A percentile compares a stretch with the other conserved stretches of the same genome.
Conservation (phyloP, 2,113 vertebrate genomes). For the Gopherus evgoodei region DNA sequence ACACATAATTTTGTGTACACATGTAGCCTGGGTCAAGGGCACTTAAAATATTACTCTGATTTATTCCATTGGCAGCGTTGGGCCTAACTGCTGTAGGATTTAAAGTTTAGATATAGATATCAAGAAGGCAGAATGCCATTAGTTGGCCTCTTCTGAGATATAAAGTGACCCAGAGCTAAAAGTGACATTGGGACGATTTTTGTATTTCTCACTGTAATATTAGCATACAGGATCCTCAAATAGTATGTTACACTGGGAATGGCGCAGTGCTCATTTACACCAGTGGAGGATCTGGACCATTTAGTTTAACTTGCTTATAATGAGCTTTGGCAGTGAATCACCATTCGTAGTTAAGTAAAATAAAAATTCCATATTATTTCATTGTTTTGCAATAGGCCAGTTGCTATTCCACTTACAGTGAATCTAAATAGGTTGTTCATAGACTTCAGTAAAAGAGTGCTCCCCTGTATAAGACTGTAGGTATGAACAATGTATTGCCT, state of each 20-base stretch:
- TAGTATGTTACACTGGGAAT: not conserved
- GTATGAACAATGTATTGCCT: not conserved
- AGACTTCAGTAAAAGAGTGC: not conserved
- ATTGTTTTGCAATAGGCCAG: not conserved
- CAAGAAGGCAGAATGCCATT: not conserved
- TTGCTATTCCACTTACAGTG: not conserved
- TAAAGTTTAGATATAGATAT: not conserved
- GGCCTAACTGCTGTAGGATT: not conserved
- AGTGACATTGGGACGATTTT: not conserved
- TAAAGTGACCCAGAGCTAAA: not conserved
- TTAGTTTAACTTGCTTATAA: not conserved
- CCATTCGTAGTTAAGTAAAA: not conserved
- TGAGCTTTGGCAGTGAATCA: not conserved
- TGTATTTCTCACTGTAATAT: not conserved
- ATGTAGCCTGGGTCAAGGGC: not conserved
- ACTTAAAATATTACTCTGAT: not conserved
- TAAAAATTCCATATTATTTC: not conserved
- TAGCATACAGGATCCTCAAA: not conserved
- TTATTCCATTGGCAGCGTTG: not conserved
- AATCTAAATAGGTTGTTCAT: not conserved
- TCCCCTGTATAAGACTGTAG: fast-evolving
- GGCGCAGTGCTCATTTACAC: not conserved
- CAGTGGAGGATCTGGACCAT: not conserved
- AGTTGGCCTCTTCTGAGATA: not conserved
- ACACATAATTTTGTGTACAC: not conserved